Evolutionary conservation across 2,888 invertebrate species (phyloP).

Genomic region (Cylloceria caligata): DNA sequence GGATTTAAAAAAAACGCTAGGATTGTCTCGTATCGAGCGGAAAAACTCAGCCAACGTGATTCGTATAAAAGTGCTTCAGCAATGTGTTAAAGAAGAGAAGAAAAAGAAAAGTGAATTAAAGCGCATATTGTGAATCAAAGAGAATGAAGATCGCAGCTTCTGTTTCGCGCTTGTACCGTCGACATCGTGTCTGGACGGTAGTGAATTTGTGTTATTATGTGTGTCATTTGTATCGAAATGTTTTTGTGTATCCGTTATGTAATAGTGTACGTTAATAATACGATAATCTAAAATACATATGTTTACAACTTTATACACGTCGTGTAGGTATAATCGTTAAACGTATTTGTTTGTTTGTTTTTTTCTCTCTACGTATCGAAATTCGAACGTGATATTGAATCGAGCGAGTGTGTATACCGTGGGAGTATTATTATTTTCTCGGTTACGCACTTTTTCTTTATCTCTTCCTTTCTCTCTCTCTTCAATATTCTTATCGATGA

Average conservation of each 20-base stretch:
- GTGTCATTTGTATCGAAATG: constrained; percentile 30
- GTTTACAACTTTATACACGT: constrained; percentile 83
- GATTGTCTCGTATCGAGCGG: not conserved
- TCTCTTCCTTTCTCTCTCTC: not conserved
- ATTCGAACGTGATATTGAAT: constrained; percentile 62
- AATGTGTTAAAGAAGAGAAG: not conserved
- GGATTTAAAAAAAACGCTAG: not conserved
- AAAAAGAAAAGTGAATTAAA: constrained; percentile 67
- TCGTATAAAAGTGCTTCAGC: constrained; percentile 1
- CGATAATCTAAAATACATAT: constrained; percentile 83
- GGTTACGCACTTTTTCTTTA: no score
- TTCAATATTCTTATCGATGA: constrained; percentile 9
- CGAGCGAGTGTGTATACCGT: constrained; percentile 19
- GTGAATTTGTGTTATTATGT: constrained; percentile 21
- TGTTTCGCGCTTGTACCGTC: constrained; percentile 34
- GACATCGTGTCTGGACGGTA: constrained; percentile 46
- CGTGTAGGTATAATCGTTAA: constrained; percentile 78
- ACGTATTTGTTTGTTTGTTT: constrained; percentile 72
- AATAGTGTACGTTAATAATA: constrained; percentile 77
- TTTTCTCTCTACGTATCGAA: constrained; percentile 75
- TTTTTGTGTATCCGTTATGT: constrained; percentile 45
- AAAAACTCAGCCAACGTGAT: constrained; percentile 11
- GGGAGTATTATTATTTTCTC: not conserved
- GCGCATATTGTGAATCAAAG: constrained; percentile 63
- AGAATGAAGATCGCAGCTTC: constrained; percentile 7